Conservation (phyloP, 2,113 vertebrate genomes). For the Piaya cayana region DNA sequence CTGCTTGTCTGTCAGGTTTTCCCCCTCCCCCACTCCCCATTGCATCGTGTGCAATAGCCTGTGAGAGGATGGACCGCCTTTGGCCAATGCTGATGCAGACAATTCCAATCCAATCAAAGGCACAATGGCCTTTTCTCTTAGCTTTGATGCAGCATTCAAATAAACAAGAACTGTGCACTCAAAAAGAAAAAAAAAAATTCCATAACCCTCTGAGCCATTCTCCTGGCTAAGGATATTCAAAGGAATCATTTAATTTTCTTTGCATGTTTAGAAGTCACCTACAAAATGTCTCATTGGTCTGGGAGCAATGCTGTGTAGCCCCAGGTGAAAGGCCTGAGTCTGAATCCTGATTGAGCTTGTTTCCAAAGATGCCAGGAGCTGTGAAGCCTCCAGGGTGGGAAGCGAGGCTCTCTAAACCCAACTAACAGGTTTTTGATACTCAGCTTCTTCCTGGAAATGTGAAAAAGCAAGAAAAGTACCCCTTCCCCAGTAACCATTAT, state of each 20-base stretch:
- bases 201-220: conserved; percentile 35
- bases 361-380: background rate
- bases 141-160: conserved; percentile 40
- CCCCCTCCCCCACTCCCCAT: background rate
- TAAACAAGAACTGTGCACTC: conserved; percentile 25
- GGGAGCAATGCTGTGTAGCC: background rate
- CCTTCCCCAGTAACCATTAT: background rate
- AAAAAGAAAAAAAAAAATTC: background rate
- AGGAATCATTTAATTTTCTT: conserved; percentile 54
- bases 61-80: background rate
- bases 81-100: background rate
- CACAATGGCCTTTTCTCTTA: conserved; percentile 21
- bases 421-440: background rate
- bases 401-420: background rate
- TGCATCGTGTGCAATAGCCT: background rate
- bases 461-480: background rate
- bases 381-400: background rate
- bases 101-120: background rate
- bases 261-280: conserved; percentile 50
- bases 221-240: conserved; percentile 42
- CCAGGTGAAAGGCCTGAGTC: background rate
- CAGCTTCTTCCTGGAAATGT: background rate
- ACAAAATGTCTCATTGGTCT: conserved; percentile 19
- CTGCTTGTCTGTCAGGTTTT: conserved; percentile 77
- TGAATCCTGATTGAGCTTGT: conserved; percentile 12